Evolutionary conservation across 2,888 invertebrate species (phyloP).

Genomic region (Parochlus steinenii): DNA sequence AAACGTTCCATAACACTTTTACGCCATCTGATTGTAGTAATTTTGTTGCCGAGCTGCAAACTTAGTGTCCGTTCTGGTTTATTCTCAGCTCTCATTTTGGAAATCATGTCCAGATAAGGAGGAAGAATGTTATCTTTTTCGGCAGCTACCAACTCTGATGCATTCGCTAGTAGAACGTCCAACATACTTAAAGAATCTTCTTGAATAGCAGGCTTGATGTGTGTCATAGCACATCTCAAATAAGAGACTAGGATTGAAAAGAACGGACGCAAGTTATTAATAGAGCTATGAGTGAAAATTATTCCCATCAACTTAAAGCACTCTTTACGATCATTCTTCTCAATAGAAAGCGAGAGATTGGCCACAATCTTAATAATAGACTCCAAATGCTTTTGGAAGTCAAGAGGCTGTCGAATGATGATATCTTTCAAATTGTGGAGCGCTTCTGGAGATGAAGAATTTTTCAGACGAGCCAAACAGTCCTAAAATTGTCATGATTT

Average conservation of each 20-base stretch:
- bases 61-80: conserved; percentile 50
- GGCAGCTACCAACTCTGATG: conserved; percentile 45
- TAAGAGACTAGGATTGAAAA: conserved; percentile 62
- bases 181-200: conserved; percentile 67
- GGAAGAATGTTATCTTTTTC: conserved; percentile 55
- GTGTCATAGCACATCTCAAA: conserved; percentile 78
- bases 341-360: conserved; percentile 54
- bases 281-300: conserved; percentile 17
- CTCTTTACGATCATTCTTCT: conserved; percentile 36
- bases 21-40: conserved; percentile 63
- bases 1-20: conserved; percentile 55
- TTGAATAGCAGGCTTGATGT: conserved; percentile 62
- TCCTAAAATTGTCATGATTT: conserved; percentile 18
- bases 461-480: conserved; percentile 32
- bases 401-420: conserved; percentile 10
- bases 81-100: conserved; percentile 46
- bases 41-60: conserved; percentile 50
- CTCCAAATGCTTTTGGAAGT: conserved; percentile 41
- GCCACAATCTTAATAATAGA: conserved; percentile 50
- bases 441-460: conserved; percentile 29
- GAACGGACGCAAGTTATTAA: conserved; percentile 47
- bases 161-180: conserved; percentile 53
- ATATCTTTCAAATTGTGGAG: conserved; percentile 22
- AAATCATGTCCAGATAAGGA: conserved; percentile 73
- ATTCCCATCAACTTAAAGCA: conserved; percentile 32